Conservation (phyloP, 1,140 invertebrate genomes). For the Ceratina calcarata region DNA sequence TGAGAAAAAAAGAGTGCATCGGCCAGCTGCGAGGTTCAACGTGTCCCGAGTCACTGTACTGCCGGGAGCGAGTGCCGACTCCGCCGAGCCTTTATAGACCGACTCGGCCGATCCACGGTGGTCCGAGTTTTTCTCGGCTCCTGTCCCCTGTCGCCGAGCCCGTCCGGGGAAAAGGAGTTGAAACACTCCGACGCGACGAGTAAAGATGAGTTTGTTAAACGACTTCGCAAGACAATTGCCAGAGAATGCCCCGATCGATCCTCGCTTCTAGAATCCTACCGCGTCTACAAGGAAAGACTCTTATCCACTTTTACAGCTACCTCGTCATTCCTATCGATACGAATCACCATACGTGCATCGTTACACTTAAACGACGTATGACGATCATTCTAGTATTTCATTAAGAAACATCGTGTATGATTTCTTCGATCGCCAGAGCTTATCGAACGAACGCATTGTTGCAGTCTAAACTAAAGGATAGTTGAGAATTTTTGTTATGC, state of each 20-base stretch:
- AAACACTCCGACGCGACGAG: slow-evolving; percentile 28
- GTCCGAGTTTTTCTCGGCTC: slow-evolving; percentile 28
- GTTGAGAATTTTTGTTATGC: neutral
- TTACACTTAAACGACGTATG: too few species aligned
- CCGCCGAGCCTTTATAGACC: slow-evolving; percentile 26
- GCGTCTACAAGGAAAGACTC: slow-evolving; percentile 12
- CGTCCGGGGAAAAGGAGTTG: slow-evolving; percentile 17
- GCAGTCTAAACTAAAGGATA: neutral
- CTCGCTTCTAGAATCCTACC: slow-evolving; percentile 5
- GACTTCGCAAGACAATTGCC: slow-evolving; percentile 54
- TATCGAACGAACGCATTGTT: neutral
- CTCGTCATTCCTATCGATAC: too few species aligned
- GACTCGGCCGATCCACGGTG: slow-evolving; percentile 43
- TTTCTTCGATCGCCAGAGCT: neutral
- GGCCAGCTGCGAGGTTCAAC: slow-evolving; percentile 4
- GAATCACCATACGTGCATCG: too few species aligned
- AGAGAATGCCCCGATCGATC: slow-evolving; percentile 39
- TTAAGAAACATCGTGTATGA: too few species aligned
- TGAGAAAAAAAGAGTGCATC: neutral
- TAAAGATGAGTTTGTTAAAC: slow-evolving; percentile 39
- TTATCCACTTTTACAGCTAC: neutral
- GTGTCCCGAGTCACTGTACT: slow-evolving; percentile 25
- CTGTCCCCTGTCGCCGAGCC: neutral
- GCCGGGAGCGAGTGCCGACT: slow-evolving; percentile 41
- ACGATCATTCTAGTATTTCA: too few species aligned